phyloP scores from a whole-genome alignment of 2,888 invertebrate species.

The Pogonocherus hispidulus region DNA sequence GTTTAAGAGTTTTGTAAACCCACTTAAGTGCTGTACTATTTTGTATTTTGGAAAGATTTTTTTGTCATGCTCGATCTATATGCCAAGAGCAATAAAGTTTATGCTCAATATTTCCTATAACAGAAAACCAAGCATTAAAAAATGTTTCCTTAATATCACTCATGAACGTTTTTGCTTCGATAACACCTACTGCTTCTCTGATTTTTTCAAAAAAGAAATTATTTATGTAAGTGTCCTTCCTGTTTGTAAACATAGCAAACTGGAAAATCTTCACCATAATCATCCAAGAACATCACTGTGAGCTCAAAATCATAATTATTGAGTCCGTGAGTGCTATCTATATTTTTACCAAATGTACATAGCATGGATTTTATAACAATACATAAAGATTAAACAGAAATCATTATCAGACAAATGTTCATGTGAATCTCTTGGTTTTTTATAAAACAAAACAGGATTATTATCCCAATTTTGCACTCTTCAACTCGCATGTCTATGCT shows the following conservation, averaged over 20 bases:
- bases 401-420: background rate
- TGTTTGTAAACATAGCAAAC: slow-evolving; percentile 42
- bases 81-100: slow-evolving; percentile 34
- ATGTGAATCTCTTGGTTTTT: slow-evolving; percentile 27
- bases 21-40: background rate
- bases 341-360: slow-evolving; percentile 32
- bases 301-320: slow-evolving; percentile 44
- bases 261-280: slow-evolving; percentile 39
- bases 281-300: slow-evolving; percentile 39
- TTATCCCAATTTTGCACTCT: background rate
- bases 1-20: slow-evolving; percentile 27
- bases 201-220: slow-evolving; percentile 31
- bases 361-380: slow-evolving; percentile 26
- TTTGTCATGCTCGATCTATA: slow-evolving; percentile 31
- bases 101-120: slow-evolving; percentile 1
- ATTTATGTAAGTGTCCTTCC: slow-evolving; percentile 39
- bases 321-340: slow-evolving; percentile 44
- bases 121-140: slow-evolving; percentile 12
- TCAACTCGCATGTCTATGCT: slow-evolving; percentile 17
- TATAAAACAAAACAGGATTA: slow-evolving; percentile 30
- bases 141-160: slow-evolving; percentile 17
- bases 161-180: slow-evolving; percentile 33
- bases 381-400: slow-evolving; percentile 41
- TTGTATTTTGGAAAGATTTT: slow-evolving; percentile 34
- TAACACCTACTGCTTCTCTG: slow-evolving; percentile 8